These are phyloP conservation scores for Euzophera pinguis DNA, from an alignment of 2,888 invertebrate genomes.

Conservation along the genomic window DNA sequence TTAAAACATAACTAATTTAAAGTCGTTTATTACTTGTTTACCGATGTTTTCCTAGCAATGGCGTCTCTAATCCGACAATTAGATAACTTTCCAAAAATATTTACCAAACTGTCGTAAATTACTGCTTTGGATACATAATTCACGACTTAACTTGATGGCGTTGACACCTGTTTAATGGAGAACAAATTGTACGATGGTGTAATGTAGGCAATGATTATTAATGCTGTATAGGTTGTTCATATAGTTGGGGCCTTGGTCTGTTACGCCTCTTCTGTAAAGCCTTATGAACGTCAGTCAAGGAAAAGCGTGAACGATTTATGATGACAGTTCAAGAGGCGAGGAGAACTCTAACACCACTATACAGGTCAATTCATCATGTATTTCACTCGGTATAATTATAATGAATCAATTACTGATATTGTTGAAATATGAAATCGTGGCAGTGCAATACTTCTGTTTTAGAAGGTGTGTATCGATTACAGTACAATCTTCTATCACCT, in stretches of 20 bases:
- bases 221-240: background rate
- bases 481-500: no score
- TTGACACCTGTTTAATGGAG: conserved; percentile 8
- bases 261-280: background rate
- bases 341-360: no score
- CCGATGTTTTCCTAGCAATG: background rate
- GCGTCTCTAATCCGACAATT: conserved; percentile 4
- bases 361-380: no score
- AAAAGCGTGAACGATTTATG: no score
- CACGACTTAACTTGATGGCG: background rate
- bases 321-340: no score
- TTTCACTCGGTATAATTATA: no score
- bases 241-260: background rate
- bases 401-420: no score
- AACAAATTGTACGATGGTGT: conserved; percentile 13
- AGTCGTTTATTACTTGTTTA: conserved; percentile 9
- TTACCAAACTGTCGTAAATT: conserved; percentile 9
- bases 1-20: background rate
- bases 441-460: no score
- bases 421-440: no score
- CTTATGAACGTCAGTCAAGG: no score
- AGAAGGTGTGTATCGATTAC: no score
- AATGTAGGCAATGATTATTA: conserved; percentile 7
- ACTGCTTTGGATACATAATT: background rate
- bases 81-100: conserved; percentile 8